phyloP scores from a whole-genome alignment of 2,888 invertebrate species.

The Drosophila phalerata region DNA sequence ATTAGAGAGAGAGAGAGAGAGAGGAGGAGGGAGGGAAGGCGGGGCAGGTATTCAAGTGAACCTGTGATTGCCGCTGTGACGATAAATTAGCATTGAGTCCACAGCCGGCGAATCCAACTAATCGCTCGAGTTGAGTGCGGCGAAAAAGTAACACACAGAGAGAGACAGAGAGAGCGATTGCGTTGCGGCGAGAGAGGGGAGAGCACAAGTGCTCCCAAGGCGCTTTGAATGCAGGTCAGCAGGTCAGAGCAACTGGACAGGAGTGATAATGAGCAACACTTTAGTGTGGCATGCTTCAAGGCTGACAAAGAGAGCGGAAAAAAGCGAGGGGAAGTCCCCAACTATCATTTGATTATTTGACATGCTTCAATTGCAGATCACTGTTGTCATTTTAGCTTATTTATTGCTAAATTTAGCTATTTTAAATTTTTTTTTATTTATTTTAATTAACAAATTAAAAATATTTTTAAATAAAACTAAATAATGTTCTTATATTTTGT shows the following conservation, averaged over 20 bases:
- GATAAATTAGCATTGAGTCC: slow-evolving; percentile 74
- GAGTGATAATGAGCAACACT: slow-evolving; percentile 36
- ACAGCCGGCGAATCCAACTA: slow-evolving; percentile 14
- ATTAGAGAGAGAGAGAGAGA: background rate
- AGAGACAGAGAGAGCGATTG: slow-evolving; percentile 1
- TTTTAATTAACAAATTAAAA: no score
- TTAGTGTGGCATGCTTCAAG: slow-evolving; percentile 52
- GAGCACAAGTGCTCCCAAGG: background rate
- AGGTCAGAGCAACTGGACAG: slow-evolving; percentile 46
- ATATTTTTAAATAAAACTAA: no score
- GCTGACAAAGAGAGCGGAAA: slow-evolving; percentile 23
- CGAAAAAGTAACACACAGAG: background rate
- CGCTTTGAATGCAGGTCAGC: slow-evolving; percentile 50
- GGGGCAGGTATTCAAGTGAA: slow-evolving; percentile 50
- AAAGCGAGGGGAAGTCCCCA: background rate
- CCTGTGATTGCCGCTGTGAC: slow-evolving; percentile 72
- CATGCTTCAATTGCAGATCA: background rate
- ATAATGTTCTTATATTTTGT: no score
- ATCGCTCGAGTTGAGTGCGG: slow-evolving; percentile 25
- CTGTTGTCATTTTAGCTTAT: no score
- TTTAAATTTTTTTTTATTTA: no score
- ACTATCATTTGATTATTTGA: background rate
- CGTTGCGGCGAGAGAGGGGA: background rate
- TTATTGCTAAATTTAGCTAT: no score
- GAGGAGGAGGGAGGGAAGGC: background rate